Conservation (phyloP, 2,888 invertebrate species). For the Latrodectus hesperus region DNA sequence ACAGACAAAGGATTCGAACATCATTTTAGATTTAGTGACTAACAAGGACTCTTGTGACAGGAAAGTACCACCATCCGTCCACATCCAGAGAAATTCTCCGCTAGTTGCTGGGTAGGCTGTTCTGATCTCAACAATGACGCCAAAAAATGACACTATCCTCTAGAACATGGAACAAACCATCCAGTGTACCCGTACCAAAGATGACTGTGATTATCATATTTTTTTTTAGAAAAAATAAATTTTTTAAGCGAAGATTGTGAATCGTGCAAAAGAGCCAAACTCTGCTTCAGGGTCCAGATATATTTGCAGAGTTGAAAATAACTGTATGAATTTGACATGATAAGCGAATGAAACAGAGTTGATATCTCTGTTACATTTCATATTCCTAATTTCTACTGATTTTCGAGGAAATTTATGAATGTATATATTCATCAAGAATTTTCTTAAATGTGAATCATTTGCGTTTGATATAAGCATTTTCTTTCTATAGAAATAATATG, state of each 20-base stretch:
- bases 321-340: not conserved
- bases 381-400: not conserved
- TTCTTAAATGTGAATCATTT: no score
- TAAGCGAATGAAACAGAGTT: not conserved
- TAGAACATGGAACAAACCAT: slow-evolving; percentile 1
- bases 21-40: slow-evolving; percentile 40
- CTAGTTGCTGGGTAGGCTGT: slow-evolving; percentile 15
- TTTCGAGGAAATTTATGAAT: not conserved
- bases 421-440: not conserved
- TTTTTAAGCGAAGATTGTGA: not conserved
- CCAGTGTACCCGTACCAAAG: slow-evolving; percentile 2
- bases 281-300: not conserved
- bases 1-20: not conserved
- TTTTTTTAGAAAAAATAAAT: not conserved
- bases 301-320: not conserved
- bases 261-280: not conserved
- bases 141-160: not conserved
- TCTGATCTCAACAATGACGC: not conserved
- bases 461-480: no score
- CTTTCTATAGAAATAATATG: no score
- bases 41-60: not conserved
- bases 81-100: slow-evolving; percentile 6
- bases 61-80: slow-evolving; percentile 4
- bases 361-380: not conserved
- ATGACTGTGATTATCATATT: not conserved